These are phyloP conservation scores for Leptura quadrifasciata DNA, from an alignment of 2,888 invertebrate genomes.

Conservation along the genomic window DNA sequence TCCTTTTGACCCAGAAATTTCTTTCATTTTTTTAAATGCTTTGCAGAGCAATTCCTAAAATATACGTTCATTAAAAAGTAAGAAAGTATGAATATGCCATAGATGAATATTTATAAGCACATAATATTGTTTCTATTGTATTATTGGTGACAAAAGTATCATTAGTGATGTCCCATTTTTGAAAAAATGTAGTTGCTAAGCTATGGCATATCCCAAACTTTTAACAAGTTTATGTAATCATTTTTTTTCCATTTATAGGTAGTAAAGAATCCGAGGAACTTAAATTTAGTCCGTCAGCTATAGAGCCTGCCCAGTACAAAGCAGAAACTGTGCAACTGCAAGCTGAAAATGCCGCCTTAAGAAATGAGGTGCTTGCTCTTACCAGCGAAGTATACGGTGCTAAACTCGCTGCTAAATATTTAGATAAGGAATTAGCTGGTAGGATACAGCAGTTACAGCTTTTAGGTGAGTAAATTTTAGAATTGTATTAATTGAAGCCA, in stretches of 20 bases:
- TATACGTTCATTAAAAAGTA: too few relatives aligned
- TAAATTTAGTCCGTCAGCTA: conserved; percentile 70
- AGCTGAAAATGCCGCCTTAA: conserved; percentile 82
- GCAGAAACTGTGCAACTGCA: conserved; percentile 79
- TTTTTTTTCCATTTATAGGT: conserved; percentile 48
- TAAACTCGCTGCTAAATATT: conserved; percentile 88
- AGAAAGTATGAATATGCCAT: too few relatives aligned
- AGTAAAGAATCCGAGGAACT: conserved; percentile 66
- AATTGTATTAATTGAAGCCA: neutral
- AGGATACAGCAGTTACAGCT: conserved; percentile 91
- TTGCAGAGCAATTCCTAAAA: too few relatives aligned
- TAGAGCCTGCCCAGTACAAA: conserved; percentile 73
- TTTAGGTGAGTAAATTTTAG: conserved; percentile 74
- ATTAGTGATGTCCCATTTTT: too few relatives aligned
- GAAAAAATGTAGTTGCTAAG: neutral
- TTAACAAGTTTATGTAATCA: neutral
- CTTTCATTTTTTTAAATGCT: too few relatives aligned
- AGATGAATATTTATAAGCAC: too few relatives aligned
- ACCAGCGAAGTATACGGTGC: conserved; percentile 91
- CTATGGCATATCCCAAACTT: neutral
- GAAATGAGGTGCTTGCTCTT: conserved; percentile 83
- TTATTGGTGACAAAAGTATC: too few relatives aligned
- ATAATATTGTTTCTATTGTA: too few relatives aligned
- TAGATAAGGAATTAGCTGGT: conserved; percentile 89
- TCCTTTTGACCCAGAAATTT: too few relatives aligned